Conservation (phyloP, 2,888 invertebrate genomes). For the Tiliacea citrago region DNA sequence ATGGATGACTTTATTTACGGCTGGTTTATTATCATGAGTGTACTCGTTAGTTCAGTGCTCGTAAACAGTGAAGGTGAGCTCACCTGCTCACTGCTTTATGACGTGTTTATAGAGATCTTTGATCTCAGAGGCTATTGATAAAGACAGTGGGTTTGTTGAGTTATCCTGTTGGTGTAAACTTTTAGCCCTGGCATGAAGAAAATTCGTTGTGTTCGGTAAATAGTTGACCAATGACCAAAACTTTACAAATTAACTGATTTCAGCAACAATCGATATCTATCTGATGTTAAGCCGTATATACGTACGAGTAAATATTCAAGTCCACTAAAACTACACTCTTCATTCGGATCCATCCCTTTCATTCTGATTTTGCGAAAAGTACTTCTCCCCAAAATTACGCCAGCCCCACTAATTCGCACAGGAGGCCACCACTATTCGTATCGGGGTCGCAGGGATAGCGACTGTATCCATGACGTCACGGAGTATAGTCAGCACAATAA, state of each 20-base stretch:
- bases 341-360: neutral
- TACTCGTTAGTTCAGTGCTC: slow-evolving; percentile 79
- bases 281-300: neutral
- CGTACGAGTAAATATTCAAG: neutral
- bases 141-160: neutral
- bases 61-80: slow-evolving; percentile 74
- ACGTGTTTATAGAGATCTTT: slow-evolving; percentile 55
- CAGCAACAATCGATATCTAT: neutral
- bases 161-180: neutral
- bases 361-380: neutral
- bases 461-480: slow-evolving; percentile 62
- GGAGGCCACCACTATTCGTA: slow-evolving; percentile 41
- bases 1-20: slow-evolving; percentile 77
- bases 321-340: neutral
- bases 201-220: neutral
- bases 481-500: slow-evolving; percentile 66
- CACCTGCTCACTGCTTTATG: slow-evolving; percentile 73
- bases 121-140: slow-evolving; percentile 2
- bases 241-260: neutral
- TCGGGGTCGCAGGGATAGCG: slow-evolving; percentile 59
- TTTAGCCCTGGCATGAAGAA: neutral
- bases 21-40: slow-evolving; percentile 80
- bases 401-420: slow-evolving; percentile 27
- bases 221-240: neutral
- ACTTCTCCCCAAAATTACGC: slow-evolving; percentile 8